A percentile compares a stretch with the other conserved stretches of the same genome.
phyloP scores from a whole-genome alignment of 2,888 invertebrate species.

The Antheraea assamensis region DNA sequence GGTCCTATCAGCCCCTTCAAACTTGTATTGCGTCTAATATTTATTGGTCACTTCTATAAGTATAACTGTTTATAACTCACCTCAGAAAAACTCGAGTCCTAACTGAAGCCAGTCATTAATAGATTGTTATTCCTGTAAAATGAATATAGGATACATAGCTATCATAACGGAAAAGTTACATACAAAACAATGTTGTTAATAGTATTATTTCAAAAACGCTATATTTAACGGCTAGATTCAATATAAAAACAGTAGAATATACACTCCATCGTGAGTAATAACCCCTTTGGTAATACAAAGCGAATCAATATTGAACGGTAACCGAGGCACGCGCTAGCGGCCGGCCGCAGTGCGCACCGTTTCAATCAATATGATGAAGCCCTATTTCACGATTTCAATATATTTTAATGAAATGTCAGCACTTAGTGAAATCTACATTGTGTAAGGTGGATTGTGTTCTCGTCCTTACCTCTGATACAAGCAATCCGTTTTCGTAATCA shows the following conservation, averaged over 20 bases:
- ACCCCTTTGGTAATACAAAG: conserved; percentile 59
- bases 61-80: no score
- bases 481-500: conserved; percentile 48
- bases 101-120: neutral
- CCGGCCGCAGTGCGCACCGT: conserved; percentile 40
- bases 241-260: neutral
- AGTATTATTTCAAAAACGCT: neutral
- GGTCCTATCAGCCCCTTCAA: no score
- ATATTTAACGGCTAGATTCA: neutral
- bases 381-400: conserved; percentile 81
- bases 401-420: conserved; percentile 80
- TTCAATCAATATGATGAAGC: conserved; percentile 77
- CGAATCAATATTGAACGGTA: conserved; percentile 69
- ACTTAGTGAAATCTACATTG: conserved; percentile 73
- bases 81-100: no score
- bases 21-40: no score
- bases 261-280: conserved; percentile 45
- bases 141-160: neutral
- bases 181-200: neutral
- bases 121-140: neutral
- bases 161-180: neutral
- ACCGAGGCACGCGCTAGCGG: conserved; percentile 61
- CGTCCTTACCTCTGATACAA: conserved; percentile 46
- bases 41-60: no score
- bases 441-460: conserved; percentile 56